Conservation (phyloP, 1,140 invertebrate genomes). For the Leptopilina boulardi region DNA sequence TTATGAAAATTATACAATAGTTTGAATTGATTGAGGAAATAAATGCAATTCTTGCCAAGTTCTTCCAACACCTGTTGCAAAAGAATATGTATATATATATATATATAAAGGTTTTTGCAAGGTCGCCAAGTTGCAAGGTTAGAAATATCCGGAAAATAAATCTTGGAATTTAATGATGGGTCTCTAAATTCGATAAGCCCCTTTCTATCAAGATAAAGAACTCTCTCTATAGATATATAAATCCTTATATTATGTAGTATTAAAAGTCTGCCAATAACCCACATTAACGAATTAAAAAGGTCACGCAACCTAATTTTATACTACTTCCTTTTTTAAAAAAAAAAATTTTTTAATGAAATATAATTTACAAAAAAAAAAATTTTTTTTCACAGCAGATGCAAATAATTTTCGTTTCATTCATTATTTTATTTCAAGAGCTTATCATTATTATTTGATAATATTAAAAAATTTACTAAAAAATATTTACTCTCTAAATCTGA, state of each 20-base stretch:
- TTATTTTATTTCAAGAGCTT: neutral
- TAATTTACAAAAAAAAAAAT: neutral
- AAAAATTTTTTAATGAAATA: neutral
- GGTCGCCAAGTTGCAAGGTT: neutral
- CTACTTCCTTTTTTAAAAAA: neutral
- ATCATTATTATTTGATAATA: no score
- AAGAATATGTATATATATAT: no score
- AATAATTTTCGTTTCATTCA: neutral
- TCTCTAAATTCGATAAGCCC: conserved; percentile 29
- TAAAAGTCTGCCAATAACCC: conserved; percentile 11
- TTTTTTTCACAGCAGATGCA: neutral
- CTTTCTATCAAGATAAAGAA: conserved; percentile 6
- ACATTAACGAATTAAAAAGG: conserved; percentile 2
- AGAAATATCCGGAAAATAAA: neutral
- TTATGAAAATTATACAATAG: no score
- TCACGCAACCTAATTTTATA: conserved; percentile 3
- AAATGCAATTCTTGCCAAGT: conserved; percentile 18
- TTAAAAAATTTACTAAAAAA: no score
- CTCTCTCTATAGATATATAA: no score
- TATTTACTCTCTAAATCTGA: no score
- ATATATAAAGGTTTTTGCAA: conserved; percentile 9
- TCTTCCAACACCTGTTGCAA: conserved; percentile 11
- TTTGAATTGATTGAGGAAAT: neutral
- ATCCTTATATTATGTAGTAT: neutral
- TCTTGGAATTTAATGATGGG: conserved; percentile 8